These are phyloP conservation scores for Ophraella communa DNA, from an alignment of 2,888 invertebrate genomes.

Conservation along the genomic window DNA sequence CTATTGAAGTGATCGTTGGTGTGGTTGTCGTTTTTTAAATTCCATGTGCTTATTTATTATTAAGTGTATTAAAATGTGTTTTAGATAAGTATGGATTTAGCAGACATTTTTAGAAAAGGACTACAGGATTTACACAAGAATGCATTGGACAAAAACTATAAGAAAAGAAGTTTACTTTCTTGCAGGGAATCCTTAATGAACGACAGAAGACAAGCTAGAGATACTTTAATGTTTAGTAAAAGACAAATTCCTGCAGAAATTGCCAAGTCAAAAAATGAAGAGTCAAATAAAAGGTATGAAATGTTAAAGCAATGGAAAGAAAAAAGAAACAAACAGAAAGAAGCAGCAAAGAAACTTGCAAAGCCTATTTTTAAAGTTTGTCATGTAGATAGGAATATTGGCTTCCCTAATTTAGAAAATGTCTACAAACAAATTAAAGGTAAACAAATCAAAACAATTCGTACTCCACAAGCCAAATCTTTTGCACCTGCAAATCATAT, in stretches of 20 bases:
- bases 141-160: slow-evolving; percentile 31
- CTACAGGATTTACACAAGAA: slow-evolving; percentile 32
- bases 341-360: slow-evolving; percentile 40
- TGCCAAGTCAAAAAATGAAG: background rate
- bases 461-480: slow-evolving; percentile 12
- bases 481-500: slow-evolving; percentile 65
- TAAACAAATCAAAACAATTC: slow-evolving; percentile 37
- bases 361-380: slow-evolving; percentile 53
- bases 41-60: background rate
- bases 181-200: slow-evolving; percentile 21
- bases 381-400: slow-evolving; percentile 37
- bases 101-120: slow-evolving; percentile 34
- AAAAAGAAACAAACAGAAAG: slow-evolving; percentile 45
- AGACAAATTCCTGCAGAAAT: slow-evolving; percentile 31
- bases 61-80: background rate
- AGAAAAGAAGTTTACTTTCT: slow-evolving; percentile 25
- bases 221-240: slow-evolving; percentile 30
- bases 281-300: slow-evolving; percentile 40
- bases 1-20: background rate
- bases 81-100: slow-evolving; percentile 27
- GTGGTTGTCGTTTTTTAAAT: background rate
- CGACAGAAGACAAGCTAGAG: slow-evolving; percentile 32
- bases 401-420: slow-evolving; percentile 42
- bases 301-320: slow-evolving; percentile 50
- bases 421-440: slow-evolving; percentile 49